A percentile compares a stretch with the other conserved stretches of the same genome.
Evolutionary conservation across 2,113 vertebrate species (phyloP).

Genomic region (Nyctereutes procyonoides): DNA sequence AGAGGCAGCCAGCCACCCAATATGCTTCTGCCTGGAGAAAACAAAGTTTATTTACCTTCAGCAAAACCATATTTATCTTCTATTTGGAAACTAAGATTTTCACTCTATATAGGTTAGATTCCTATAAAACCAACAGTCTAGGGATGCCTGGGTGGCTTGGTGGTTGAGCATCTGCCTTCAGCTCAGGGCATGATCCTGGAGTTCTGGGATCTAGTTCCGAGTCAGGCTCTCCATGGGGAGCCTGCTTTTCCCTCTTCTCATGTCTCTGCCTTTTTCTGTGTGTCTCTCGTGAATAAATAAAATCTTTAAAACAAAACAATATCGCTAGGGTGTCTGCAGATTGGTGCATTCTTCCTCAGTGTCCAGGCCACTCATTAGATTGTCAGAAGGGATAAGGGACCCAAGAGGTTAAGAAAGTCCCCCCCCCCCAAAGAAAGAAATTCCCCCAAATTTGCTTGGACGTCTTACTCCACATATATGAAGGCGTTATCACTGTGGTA

Average conservation of each 20-base stretch:
- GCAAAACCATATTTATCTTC: neutral
- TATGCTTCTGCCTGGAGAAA: conserved; percentile 52
- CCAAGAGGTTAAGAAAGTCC: neutral
- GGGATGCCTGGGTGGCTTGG: too few species aligned
- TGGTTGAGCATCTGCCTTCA: too few species aligned
- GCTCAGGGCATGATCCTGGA: too few species aligned
- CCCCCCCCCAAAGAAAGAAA: neutral
- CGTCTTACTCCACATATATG: neutral
- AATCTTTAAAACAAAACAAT: neutral
- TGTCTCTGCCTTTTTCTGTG: too few species aligned
- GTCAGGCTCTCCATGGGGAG: too few species aligned
- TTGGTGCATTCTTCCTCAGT: neutral
- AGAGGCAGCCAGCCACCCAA: neutral
- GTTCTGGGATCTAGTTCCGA: too few species aligned
- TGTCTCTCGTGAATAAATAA: too few species aligned
- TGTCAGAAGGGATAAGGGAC: neutral
- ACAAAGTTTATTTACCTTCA: neutral
- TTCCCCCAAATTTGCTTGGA: neutral
- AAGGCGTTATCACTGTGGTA: neutral
- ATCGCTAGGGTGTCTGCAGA: neutral
- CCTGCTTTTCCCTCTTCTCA: too few species aligned
- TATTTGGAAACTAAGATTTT: neutral
- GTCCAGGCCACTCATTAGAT: neutral
- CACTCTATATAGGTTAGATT: neutral
- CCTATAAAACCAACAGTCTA: neutral